Percentiles rank a stretch among this genome's conserved stretches.
These are phyloP conservation scores for Coecobrya sp. DNA, from an alignment of 2,888 invertebrate genomes.

Conservation along the genomic window DNA sequence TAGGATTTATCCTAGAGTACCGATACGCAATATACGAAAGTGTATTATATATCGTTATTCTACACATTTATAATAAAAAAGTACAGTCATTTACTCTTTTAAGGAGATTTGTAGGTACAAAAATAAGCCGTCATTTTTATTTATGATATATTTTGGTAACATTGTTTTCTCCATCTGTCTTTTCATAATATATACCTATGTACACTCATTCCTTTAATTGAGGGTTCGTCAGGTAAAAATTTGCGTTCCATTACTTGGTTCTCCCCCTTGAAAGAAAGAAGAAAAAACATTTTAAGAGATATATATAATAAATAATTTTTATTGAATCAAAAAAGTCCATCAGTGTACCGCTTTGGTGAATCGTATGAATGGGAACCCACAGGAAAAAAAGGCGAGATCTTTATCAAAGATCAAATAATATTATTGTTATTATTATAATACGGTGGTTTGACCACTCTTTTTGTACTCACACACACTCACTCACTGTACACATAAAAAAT, in stretches of 20 bases:
- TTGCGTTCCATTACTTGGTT: slow-evolving; percentile 37
- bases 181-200: neutral
- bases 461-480: slow-evolving; percentile 38
- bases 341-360: slow-evolving; percentile 71
- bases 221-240: neutral
- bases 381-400: slow-evolving; percentile 42
- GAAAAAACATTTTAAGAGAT: slow-evolving; percentile 28
- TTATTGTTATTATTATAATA: slow-evolving; percentile 65
- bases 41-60: too few relatives aligned
- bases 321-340: slow-evolving; percentile 72
- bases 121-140: slow-evolving; percentile 5
- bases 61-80: neutral
- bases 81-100: neutral
- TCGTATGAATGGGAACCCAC: slow-evolving; percentile 67
- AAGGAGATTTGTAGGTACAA: neutral
- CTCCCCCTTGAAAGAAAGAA: neutral
- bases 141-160: neutral
- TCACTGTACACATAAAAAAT: slow-evolving; percentile 38
- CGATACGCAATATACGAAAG: too few relatives aligned
- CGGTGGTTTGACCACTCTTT: slow-evolving; percentile 77
- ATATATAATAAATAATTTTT: slow-evolving; percentile 57
- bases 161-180: neutral
- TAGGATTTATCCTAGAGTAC: too few relatives aligned
- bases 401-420: slow-evolving; percentile 79
- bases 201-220: neutral